These are phyloP conservation scores for Tiliacea citrago DNA, from an alignment of 2,888 invertebrate species.

Conservation along the genomic window DNA sequence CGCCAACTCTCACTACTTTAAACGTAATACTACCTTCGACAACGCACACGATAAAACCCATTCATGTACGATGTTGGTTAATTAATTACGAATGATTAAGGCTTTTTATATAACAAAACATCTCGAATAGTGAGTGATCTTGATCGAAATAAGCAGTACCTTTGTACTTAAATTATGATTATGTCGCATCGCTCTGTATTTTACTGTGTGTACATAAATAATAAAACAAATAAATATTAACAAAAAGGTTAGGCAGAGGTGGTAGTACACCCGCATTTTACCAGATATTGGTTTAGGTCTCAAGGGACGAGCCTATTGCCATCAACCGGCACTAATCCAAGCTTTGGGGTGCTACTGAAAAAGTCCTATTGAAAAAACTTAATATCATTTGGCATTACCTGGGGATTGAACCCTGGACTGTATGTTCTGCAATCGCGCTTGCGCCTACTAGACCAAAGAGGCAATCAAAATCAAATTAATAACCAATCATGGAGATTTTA, in stretches of 20 bases:
- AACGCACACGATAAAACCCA: constrained; percentile 43
- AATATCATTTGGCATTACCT: not conserved
- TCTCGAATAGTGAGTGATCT: too few relatives aligned
- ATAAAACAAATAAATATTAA: not conserved
- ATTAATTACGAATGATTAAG: constrained; percentile 10
- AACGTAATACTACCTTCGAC: constrained; percentile 32
- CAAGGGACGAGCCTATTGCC: not conserved
- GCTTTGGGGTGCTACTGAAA: not conserved
- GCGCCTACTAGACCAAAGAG: not conserved
- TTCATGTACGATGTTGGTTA: constrained; percentile 31
- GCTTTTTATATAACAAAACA: too few relatives aligned
- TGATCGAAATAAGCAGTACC: too few relatives aligned
- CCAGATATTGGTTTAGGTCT: not conserved
- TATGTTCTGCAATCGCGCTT: not conserved
- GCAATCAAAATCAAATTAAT: not conserved
- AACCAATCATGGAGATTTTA: not conserved
- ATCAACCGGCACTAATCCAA: not conserved
- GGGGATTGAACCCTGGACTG: not conserved
- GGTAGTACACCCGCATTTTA: not conserved
- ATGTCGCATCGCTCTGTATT: too few relatives aligned
- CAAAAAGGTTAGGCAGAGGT: not conserved
- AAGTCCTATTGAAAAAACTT: not conserved
- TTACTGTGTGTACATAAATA: not conserved
- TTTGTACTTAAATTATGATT: too few relatives aligned
- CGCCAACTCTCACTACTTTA: constrained; percentile 68